Conservation (phyloP, 2,888 invertebrate species). For the Gymnosoma rotundatum region DNA sequence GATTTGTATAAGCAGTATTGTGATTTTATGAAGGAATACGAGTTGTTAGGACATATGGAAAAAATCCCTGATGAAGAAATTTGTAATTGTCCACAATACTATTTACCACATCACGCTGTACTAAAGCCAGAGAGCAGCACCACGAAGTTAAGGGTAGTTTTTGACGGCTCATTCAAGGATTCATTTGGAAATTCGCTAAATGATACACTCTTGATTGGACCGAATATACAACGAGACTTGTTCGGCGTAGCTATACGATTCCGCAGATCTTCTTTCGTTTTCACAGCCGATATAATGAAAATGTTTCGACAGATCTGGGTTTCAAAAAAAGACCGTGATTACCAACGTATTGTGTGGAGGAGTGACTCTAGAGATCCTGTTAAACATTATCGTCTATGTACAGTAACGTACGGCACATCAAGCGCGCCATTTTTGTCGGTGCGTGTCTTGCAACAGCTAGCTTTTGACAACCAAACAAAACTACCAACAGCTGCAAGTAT, state of each 20-base stretch:
- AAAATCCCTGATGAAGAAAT: neutral
- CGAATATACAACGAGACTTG: constrained; percentile 32
- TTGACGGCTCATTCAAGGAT: constrained; percentile 29
- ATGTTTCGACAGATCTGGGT: neutral
- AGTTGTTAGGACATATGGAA: neutral
- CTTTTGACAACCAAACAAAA: neutral
- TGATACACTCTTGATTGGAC: constrained; percentile 25
- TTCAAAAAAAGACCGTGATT: constrained; percentile 28
- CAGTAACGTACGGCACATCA: neutral
- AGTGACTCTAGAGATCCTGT: neutral
- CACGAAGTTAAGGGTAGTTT: constrained; percentile 1
- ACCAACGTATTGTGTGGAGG: constrained; percentile 55
- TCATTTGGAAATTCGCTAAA: neutral
- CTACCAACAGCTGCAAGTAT: no score
- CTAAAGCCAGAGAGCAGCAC: neutral
- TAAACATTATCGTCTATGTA: constrained; percentile 15
- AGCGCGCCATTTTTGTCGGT: neutral
- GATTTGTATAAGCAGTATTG: neutral
- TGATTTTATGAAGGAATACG: neutral
- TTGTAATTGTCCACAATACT: neutral
- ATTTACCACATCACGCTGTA: constrained; percentile 35
- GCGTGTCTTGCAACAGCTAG: neutral
- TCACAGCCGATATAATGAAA: neutral
- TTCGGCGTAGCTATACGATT: constrained; percentile 56
- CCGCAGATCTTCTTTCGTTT: constrained; percentile 44